Evolutionary conservation across 2,888 invertebrate species (phyloP).

Genomic region (Aspidiotus rigidus): DNA sequence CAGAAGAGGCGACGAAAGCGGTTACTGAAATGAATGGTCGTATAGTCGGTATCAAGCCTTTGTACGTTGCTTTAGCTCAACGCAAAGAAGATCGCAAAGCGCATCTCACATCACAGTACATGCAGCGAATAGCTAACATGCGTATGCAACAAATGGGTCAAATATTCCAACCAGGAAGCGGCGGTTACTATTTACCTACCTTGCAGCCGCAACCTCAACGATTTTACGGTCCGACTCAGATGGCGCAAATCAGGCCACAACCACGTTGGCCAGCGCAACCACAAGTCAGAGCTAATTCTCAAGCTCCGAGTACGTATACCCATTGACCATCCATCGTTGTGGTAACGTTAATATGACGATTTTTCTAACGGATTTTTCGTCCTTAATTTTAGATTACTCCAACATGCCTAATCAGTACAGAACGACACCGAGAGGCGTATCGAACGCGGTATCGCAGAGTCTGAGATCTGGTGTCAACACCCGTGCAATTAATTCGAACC

Average conservation of each 20-base stretch:
- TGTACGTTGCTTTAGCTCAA: constrained; percentile 97
- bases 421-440: constrained; percentile 47
- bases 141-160: constrained; percentile 89
- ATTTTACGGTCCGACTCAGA: constrained; percentile 85
- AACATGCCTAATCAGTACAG: constrained; percentile 54
- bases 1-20: constrained; percentile 97
- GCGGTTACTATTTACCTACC: constrained; percentile 89
- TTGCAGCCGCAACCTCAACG: constrained; percentile 81
- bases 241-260: constrained; percentile 79
- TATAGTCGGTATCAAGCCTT: constrained; percentile 90
- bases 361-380: neutral
- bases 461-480: constrained; percentile 44
- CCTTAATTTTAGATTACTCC: constrained; percentile 31
- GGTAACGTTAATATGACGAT: too few relatives aligned
- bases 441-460: constrained; percentile 54
- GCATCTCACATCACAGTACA: constrained; percentile 94
- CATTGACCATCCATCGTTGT: too few relatives aligned
- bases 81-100: constrained; percentile 98
- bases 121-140: constrained; percentile 92
- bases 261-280: constrained; percentile 83
- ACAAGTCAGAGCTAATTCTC: constrained; percentile 65
- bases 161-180: constrained; percentile 76
- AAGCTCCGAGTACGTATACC: constrained; percentile 42
- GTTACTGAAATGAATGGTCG: constrained; percentile 99
- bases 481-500: constrained; percentile 8